Conservation (phyloP, 2,797 vertebrate species). For the Pantherophis alleghaniensis region DNA sequence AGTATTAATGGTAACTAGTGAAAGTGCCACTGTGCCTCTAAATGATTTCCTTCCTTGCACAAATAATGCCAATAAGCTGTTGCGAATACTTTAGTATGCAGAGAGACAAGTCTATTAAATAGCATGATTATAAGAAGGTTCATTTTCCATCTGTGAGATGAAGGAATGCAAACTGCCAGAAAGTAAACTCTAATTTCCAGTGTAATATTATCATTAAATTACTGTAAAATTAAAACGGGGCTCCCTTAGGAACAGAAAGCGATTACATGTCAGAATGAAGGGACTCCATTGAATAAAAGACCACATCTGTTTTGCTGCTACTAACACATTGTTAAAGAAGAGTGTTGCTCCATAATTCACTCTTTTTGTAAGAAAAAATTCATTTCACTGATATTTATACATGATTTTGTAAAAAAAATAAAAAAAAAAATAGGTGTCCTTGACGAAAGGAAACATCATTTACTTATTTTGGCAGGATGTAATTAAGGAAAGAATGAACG, state of each 20-base stretch:
- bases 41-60: conserved; percentile 13
- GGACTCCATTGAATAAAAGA: neutral
- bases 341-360: neutral
- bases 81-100: conserved; percentile 25
- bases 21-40: neutral
- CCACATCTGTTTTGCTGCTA: conserved; percentile 7
- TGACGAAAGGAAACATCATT: neutral
- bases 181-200: conserved; percentile 52
- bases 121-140: conserved; percentile 32
- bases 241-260: conserved; percentile 46
- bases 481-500: neutral
- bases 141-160: conserved; percentile 20
- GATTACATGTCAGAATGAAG: conserved; percentile 32
- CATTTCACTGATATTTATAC: neutral
- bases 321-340: conserved; percentile 1
- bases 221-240: conserved; percentile 54
- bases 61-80: neutral
- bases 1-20: neutral
- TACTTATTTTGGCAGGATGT: no score
- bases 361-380: accelerated
- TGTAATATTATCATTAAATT: conserved; percentile 55
- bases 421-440: neutral
- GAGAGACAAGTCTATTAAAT: neutral
- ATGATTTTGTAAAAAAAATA: neutral
- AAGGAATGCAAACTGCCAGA: conserved; percentile 24